Evolutionary conservation across 2,888 invertebrate genomes (phyloP).

Genomic region (Cylindroiulus punctatus): DNA sequence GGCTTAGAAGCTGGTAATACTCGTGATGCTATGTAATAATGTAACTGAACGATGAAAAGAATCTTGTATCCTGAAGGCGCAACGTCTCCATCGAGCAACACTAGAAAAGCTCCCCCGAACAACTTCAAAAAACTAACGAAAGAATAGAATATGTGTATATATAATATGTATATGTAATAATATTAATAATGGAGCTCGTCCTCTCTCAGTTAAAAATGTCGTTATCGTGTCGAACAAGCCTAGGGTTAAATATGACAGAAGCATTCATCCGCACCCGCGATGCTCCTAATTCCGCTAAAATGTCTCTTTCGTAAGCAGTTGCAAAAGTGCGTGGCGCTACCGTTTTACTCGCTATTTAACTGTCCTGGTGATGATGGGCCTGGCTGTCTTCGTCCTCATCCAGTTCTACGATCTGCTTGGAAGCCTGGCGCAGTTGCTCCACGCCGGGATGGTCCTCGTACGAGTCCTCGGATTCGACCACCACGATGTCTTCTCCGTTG

Average conservation of each 20-base stretch:
- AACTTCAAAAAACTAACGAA: conserved; percentile 8
- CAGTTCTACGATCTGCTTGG: conserved; percentile 1
- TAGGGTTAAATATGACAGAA: conserved; percentile 18
- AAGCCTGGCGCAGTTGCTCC: conserved; percentile 24
- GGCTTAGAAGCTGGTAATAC: conserved; percentile 1
- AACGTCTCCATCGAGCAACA: conserved; percentile 5
- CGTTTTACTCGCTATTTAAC: background rate
- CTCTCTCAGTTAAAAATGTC: conserved; percentile 18
- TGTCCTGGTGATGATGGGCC: conserved; percentile 25
- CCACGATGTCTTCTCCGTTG: conserved; percentile 37
- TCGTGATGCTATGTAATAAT: background rate
- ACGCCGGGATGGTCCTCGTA: background rate
- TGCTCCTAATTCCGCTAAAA: conserved; percentile 1
- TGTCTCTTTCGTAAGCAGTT: background rate
- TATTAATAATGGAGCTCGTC: conserved; percentile 11
- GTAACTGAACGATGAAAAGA: conserved; percentile 18
- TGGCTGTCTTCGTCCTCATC: conserved; percentile 18
- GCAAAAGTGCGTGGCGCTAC: background rate
- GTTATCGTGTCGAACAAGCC: background rate
- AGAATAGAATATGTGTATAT: conserved; percentile 18
- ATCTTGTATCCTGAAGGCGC: conserved; percentile 10
- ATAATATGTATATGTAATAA: conserved; percentile 18
- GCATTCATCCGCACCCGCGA: conserved; percentile 1
- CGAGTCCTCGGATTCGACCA: background rate
- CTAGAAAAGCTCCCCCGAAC: conserved; percentile 9